Conservation (phyloP, 2,888 invertebrate genomes). For the Drosophila borealis region DNA sequence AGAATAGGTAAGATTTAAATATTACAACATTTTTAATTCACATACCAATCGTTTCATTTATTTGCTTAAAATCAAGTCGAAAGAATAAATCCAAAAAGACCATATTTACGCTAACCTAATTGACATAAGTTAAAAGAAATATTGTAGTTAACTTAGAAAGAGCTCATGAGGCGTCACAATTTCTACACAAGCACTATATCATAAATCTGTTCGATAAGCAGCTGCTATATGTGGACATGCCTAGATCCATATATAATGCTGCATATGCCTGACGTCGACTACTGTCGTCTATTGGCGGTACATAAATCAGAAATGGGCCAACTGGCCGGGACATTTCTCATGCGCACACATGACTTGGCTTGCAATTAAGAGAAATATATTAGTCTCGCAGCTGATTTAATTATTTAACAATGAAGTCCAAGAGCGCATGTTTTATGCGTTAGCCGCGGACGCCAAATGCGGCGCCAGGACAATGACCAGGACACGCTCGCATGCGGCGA, state of each 20-base stretch:
- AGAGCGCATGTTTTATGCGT: slow-evolving; percentile 54
- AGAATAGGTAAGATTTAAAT: too few relatives aligned
- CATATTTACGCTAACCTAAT: too few relatives aligned
- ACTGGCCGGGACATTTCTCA: slow-evolving; percentile 59
- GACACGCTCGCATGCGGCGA: background rate
- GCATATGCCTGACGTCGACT: slow-evolving; percentile 59
- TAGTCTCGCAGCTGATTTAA: slow-evolving; percentile 83
- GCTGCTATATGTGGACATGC: slow-evolving; percentile 17
- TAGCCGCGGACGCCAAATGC: too few relatives aligned
- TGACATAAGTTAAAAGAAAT: background rate
- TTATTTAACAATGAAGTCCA: slow-evolving; percentile 83
- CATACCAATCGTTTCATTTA: too few relatives aligned
- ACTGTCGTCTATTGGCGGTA: slow-evolving; percentile 44
- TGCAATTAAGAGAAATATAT: slow-evolving; percentile 83
- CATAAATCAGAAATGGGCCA: slow-evolving; percentile 69
- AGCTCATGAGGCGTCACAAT: background rate
- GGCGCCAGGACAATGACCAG: slow-evolving; percentile 15
- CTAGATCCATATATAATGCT: slow-evolving; percentile 33
- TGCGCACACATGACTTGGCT: slow-evolving; percentile 55
- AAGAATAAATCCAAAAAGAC: too few relatives aligned
- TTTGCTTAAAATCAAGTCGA: too few relatives aligned
- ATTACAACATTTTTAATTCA: too few relatives aligned
- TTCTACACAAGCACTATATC: background rate
- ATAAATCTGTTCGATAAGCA: slow-evolving; percentile 11
- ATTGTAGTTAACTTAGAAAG: background rate